Base-by-base conservation (phyloP, 1,140 invertebrate species). In the Trissolcus basalis region DNA sequence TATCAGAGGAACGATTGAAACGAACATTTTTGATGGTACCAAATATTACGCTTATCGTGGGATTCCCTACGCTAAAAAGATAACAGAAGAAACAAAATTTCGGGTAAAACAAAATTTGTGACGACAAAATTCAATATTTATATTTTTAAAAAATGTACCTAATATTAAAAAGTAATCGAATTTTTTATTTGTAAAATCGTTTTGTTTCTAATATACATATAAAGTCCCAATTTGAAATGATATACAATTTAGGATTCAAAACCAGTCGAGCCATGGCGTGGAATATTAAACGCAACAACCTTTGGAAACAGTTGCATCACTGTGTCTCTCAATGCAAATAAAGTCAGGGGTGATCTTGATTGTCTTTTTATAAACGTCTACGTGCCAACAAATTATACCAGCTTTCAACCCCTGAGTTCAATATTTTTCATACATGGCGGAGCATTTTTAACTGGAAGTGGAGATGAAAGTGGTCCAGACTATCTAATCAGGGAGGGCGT, bases 401-500 rank as follows among this genome's bases (percentile, higher is more conserved):
- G 9, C n/a, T 3, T 6, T 39, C 36, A 39, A 39, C 36, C n/a
- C 9, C 9, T 39, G 36, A 39, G n/a, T 11, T 39, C 36, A 2
- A 4, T 39, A 8, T n/a, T 39, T 9, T 39, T 9, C 9, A 39
- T 39, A 11, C 36, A 39, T 9, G 36, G 36, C 2, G 36, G 36
- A 39, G 9, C 36, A 9, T 39, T 39, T 39, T 2, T 39, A 11
- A 11, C 9, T n/a, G 36, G 36, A 2, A 39, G 36, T 39, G 36
- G 36, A 4, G 36, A 39, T 39, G 36, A n/a, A 39, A 4, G 36
- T 39, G 36, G 36, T 39, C 9, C 36, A 39, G 36, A 39, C 1
- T 65, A 48, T 19, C 3, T 65, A n/a, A n/a, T 65, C 13, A 10
- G n/a, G n/a, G 11, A 56, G 48, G 9, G 27, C n/a, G 53, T 65